Conservation (phyloP, 1,140 invertebrate species). For the Cheumatopsyche charites region DNA sequence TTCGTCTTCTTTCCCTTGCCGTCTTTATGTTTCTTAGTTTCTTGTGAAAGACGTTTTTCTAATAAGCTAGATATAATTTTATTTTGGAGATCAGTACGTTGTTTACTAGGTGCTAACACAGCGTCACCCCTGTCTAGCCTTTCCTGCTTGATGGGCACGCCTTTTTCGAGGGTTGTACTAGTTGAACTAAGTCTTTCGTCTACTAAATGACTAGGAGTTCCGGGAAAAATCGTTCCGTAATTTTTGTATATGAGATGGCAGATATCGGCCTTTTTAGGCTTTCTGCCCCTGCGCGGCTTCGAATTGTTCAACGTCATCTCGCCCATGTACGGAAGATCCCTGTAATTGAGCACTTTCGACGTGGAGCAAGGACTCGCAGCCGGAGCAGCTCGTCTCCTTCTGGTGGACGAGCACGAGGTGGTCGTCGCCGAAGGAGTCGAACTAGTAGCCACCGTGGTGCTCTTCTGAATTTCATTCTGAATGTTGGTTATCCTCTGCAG, state of each 20-base stretch:
- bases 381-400: slow-evolving; percentile 37
- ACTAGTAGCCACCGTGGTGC: slow-evolving; percentile 12
- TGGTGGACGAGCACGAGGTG: slow-evolving; percentile 50
- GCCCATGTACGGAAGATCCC: slow-evolving; percentile 89
- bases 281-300: slow-evolving; percentile 79
- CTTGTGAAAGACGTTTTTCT: slow-evolving; percentile 72
- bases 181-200: slow-evolving; percentile 47
- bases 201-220: slow-evolving; percentile 65
- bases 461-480: slow-evolving; percentile 63
- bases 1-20: slow-evolving; percentile 41
- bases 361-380: slow-evolving; percentile 54
- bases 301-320: slow-evolving; percentile 87
- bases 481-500: slow-evolving; percentile 72
- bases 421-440: slow-evolving; percentile 41
- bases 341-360: slow-evolving; percentile 70
- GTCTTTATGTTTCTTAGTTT: slow-evolving; percentile 57
- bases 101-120: slow-evolving; percentile 50
- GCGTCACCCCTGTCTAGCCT: slow-evolving; percentile 37
- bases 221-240: slow-evolving; percentile 83
- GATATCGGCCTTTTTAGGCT: slow-evolving; percentile 89
- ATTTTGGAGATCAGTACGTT: slow-evolving; percentile 70
- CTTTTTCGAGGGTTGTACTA: slow-evolving; percentile 41
- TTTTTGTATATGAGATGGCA: slow-evolving; percentile 91
- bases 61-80: slow-evolving; percentile 71
- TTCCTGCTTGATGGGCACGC: slow-evolving; percentile 38